phyloP scores from a whole-genome alignment of 1,140 invertebrate species.

The Euwallacea similis region DNA sequence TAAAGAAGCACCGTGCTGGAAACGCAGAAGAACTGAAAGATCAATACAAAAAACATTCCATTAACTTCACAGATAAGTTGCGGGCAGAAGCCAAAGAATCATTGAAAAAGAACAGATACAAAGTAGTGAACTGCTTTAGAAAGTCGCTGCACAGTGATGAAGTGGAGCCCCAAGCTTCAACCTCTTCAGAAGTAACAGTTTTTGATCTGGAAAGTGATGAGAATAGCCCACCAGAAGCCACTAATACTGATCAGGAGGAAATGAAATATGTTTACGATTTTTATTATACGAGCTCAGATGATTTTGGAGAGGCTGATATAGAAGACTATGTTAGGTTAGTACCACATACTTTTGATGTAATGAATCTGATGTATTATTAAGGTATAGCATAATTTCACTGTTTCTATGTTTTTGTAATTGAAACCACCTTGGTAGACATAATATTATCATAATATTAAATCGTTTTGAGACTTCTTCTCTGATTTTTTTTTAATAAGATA shows the following conservation, averaged over 20 bases:
- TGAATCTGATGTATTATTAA: constrained; percentile 20
- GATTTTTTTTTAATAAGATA: too few relatives aligned
- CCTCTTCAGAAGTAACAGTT: constrained; percentile 44
- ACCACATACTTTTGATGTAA: constrained; percentile 21
- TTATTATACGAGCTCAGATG: constrained; percentile 58
- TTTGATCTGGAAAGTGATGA: constrained; percentile 53
- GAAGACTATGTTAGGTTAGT: constrained; percentile 58
- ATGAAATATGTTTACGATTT: constrained; percentile 60
- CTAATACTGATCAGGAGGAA: constrained; percentile 38
- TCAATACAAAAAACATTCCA: constrained; percentile 54
- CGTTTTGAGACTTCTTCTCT: too few relatives aligned
- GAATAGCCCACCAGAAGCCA: constrained; percentile 1
- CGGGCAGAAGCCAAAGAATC: constrained; percentile 53
- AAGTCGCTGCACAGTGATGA: constrained; percentile 34
- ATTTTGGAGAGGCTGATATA: constrained; percentile 58
- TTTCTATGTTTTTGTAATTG: too few relatives aligned
- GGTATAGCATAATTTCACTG: too few relatives aligned
- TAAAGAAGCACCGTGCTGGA: constrained; percentile 47
- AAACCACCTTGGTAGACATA: neutral
- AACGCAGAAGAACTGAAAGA: constrained; percentile 47
- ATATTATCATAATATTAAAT: neutral
- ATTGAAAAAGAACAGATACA: constrained; percentile 56
- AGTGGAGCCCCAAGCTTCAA: constrained; percentile 18
- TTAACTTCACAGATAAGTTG: constrained; percentile 56
- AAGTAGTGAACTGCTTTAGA: constrained; percentile 56